Evolutionary conservation across 1,140 invertebrate species (phyloP).

Genomic region (Penaeus indicus): DNA sequence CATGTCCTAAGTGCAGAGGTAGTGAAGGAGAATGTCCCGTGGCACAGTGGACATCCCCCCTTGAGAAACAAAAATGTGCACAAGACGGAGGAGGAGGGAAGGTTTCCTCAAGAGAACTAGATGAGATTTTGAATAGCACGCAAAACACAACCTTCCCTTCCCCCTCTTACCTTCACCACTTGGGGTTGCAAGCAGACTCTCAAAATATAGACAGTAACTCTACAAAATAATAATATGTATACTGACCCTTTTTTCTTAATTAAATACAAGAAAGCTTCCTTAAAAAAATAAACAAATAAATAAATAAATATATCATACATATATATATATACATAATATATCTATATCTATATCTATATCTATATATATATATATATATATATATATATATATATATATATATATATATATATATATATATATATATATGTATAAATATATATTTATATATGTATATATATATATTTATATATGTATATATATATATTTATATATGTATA

Average conservation of each 20-base stretch:
- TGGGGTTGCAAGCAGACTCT: neutral
- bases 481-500: too few species aligned
- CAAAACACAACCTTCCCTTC: neutral
- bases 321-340: neutral
- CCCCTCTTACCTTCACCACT: neutral
- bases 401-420: too few species aligned
- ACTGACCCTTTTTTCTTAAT: too few species aligned
- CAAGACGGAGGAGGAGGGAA: neutral
- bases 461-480: too few species aligned
- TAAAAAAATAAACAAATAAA: too few species aligned
- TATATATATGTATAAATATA: neutral
- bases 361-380: too few species aligned
- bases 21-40: slow-evolving; percentile 39
- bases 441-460: neutral
- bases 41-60: neutral
- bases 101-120: neutral
- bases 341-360: too few species aligned
- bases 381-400: too few species aligned
- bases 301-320: too few species aligned
- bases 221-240: too few species aligned
- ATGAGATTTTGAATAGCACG: neutral
- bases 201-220: neutral
- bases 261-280: too few species aligned
- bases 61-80: neutral
- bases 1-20: slow-evolving; percentile 62